Evolutionary conservation across 2,797 vertebrate genomes (phyloP).

Genomic region (Natrix natrix): DNA sequence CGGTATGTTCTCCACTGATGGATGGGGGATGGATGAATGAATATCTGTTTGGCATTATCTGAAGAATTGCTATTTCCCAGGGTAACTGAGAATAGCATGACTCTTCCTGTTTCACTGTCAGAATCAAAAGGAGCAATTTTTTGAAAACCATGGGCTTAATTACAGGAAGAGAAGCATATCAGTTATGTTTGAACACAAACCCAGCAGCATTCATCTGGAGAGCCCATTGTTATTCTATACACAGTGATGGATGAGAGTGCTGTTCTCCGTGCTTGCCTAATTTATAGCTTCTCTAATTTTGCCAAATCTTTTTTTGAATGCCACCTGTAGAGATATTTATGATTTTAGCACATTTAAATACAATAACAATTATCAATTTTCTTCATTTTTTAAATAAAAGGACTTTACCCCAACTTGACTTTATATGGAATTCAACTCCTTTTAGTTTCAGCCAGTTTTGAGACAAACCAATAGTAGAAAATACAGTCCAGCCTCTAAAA

Average conservation of each 20-base stretch:
- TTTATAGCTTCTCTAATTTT: background rate
- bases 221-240: background rate
- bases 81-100: slow-evolving; percentile 43
- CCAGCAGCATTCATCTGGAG: slow-evolving; percentile 9
- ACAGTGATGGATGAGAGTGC: background rate
- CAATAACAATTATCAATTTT: background rate
- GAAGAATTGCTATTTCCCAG: slow-evolving; percentile 24
- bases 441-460: background rate
- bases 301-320: background rate
- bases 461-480: background rate
- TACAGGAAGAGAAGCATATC: slow-evolving; percentile 42
- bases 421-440: background rate
- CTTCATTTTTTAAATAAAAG: background rate
- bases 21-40: slow-evolving; percentile 6
- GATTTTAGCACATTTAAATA: background rate
- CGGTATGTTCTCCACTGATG: background rate
- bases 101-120: slow-evolving; percentile 1
- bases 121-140: background rate
- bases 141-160: background rate
- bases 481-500: background rate
- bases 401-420: background rate
- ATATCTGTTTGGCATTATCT: background rate
- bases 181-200: slow-evolving; percentile 22
- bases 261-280: background rate
- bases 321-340: background rate